Evolutionary conservation across 2,888 invertebrate species (phyloP), one percentile per base, ranked within the genome.

Genomic region (Odontomyia ornata): DNA sequence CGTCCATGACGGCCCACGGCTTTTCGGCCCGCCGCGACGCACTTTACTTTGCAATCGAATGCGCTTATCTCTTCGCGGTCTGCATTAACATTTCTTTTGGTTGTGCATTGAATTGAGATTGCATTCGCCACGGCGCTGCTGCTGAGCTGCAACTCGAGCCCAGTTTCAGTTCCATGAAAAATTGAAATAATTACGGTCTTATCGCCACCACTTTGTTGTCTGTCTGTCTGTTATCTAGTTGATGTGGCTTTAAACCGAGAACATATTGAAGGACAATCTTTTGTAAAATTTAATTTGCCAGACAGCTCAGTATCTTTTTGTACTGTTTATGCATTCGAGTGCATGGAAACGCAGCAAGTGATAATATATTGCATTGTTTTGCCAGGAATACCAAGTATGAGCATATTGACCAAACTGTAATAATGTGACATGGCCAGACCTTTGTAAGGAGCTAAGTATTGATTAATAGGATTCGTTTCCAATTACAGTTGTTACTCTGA

Each of bases 131-230:
- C 36, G 36, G n/a, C n/a, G 27, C 7, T 67, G 11, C n/a, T 7
- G 43, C 43, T 7, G 43, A 43, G 43, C 43, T 13, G n/a, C n/a
- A n/a, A n/a, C n/a, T n/a, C n/a, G n/a, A n/a, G n/a, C 43, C 43
- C 43, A 43, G 65, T 7, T 47, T 43, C 43, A 46, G 36, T 36
- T 43, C 67, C 18, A 43, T 67, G 67, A 43, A 67, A 67, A 67
- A 67, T 67, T 46, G 21, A 67, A 67, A 46, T 67, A 21, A 47
- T 47, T 69, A 69, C 25, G 13, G 69, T 15, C 69, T 69, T 69
- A 69, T 69, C 69, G 46, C 47, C 11, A 69, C 23, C 18, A 69
- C 69, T 69, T 69, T 69, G 69, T 47, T 69, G 69, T 69, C 69
- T 69, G 47, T 25, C 46, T 69, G 62, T 27, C 62, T 62, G 28